Evolutionary conservation across 2,113 vertebrate species (phyloP), one percentile per base, ranked within the genome.

Genomic region (Pituophis catenifer): DNA sequence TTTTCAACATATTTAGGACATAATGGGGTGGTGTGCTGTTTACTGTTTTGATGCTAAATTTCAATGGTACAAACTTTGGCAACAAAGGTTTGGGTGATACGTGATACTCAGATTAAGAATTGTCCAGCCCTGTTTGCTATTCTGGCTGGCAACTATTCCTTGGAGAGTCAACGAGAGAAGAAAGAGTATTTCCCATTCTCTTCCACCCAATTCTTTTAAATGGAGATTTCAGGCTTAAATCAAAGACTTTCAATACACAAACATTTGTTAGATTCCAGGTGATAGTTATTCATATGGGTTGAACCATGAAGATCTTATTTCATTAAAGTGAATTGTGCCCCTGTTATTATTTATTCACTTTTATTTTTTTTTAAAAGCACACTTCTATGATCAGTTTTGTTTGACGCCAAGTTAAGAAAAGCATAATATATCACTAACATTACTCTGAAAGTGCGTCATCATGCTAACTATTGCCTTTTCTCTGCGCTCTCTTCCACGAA

Each of bases 401-500:
- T 10, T 17, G 58, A 33, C 15, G 21, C 5, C 13, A 3, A 12
- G 23, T n/a, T 9, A 48, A 15, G 59, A 8, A 19, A 21, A 29
- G 13, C 19, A 89, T 6, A 26, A 21, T 55, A 29, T 70, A 62
- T 89, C 86, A 24, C 50, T 23, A 17, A 5, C 4, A 24, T 59
- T 92, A 5, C 38, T 75, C 85, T 54, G 8, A 24, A 70, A 54
- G 29, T 23, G 50, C 33, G 65, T 70, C 94, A 94, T 81, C 95
- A 95, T 96, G 95, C 96, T 97, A n/a, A 0, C 95, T 93, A 93
- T 93, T 93, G 95, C 44, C 95, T 95, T 97, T 96, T 95, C 95
- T 91, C 93, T 91, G 94, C 93, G 93, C 95, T 97, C 92, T 96
- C 97, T 93, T 93, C 91, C 97, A 97, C 94, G 96, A 97, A 96